Evolutionary conservation across 2,888 invertebrate genomes (phyloP), one percentile per base, ranked within the genome.

Genomic region (Meteorus colon): DNA sequence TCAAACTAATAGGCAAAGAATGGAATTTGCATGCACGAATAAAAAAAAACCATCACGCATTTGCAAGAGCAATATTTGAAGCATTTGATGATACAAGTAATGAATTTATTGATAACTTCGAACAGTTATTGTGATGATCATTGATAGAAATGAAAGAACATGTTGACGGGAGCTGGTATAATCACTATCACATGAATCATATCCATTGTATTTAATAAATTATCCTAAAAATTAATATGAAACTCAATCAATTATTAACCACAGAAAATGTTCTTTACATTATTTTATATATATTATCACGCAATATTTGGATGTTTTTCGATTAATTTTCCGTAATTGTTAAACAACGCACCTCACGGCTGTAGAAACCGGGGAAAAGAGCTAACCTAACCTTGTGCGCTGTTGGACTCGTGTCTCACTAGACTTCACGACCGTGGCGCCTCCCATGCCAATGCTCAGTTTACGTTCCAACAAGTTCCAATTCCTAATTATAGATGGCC

Each of bases 311-410:
- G 88, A 88, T 88, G 86, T 84, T 85, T 80, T 71, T 75, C 78
- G 88, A 88, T 88, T 86, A 85, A 72, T 81, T 80, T 81, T 62
- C 37, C 63, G 37, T 67, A 76, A 76, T 81, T 74, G 73, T 65
- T 77, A 79, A 66, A 69, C 77, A 81, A 81, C 83, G 78, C 82
- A 88, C 86, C 88, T 88, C 80, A 80, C 85, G 83, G 83, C 76
- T 83, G 81, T 80, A 78, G 81, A 73, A 81, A 84, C 84, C 86
- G 82, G 83, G 80, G 83, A 84, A 84, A 87, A 86, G 83, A 86
- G 82, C 41, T 41, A 41, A 41, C 80, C 82, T 83, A 82, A 84
- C 84, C 82, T 78, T 65, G 80, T 80, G 81, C 80, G 79, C 19
- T 37, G 55, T 65, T 34, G 24, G 41, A 48, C 31, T 48, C 45